phyloP scores from a whole-genome alignment of 2,888 invertebrate species.

The Spilarctia lutea region DNA sequence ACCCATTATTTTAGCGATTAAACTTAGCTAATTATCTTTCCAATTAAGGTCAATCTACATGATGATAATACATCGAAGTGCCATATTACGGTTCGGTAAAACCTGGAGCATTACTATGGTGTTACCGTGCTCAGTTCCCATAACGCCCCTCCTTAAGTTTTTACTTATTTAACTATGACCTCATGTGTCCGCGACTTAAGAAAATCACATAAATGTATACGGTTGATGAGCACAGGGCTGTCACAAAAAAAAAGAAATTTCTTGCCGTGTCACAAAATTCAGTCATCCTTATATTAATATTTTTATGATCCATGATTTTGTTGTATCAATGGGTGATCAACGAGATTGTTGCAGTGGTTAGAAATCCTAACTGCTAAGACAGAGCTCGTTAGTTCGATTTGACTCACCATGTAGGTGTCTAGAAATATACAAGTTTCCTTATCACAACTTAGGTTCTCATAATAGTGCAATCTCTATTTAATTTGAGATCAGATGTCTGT shows the following conservation, averaged over 20 bases:
- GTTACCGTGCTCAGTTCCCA: conserved; percentile 86
- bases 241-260: conserved; percentile 20
- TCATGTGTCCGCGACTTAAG: conserved; percentile 86
- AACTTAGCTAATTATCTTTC: conserved; percentile 37
- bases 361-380: background rate
- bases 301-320: background rate
- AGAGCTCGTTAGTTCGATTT: background rate
- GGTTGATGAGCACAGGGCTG: conserved; percentile 74
- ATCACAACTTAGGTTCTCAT: too few species aligned
- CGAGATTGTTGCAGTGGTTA: too few species aligned
- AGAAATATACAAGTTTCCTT: too few species aligned
- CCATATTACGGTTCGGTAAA: conserved; percentile 77
- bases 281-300: background rate
- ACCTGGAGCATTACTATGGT: conserved; percentile 75
- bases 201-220: conserved; percentile 82
- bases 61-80: conserved; percentile 73
- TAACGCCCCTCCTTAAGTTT: conserved; percentile 85
- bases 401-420: background rate
- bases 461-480: too few species aligned
- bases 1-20: background rate
- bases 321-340: background rate
- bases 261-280: background rate
- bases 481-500: too few species aligned
- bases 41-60: conserved; percentile 55
- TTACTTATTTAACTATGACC: conserved; percentile 86